A percentile compares a stretch with the other conserved stretches of the same genome.
Conservation (phyloP, 2,888 invertebrate species). For the Luffia ferchaultella region DNA sequence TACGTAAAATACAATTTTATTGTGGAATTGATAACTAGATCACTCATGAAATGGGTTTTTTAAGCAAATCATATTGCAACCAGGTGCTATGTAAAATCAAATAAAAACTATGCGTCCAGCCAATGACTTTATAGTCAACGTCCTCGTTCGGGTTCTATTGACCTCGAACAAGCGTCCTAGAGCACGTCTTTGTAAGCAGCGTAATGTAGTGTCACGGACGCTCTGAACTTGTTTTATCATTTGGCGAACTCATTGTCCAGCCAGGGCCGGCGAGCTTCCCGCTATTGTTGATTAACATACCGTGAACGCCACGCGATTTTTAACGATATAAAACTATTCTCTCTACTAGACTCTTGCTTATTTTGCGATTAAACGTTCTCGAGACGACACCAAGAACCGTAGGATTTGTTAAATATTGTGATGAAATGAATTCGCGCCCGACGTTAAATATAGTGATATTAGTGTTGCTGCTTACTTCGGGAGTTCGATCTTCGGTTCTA, state of each 20-base stretch:
- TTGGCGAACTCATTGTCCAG: conserved; percentile 40
- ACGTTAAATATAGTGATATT: conserved; percentile 27
- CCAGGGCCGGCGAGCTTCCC: conserved; percentile 49
- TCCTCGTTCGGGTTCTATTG: conserved; percentile 33
- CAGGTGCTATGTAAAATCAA: too few relatives aligned
- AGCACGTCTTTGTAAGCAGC: conserved; percentile 26
- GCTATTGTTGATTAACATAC: conserved; percentile 53
- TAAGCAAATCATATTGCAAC: too few relatives aligned
- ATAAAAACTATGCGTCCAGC: too few relatives aligned
- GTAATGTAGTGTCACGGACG: conserved; percentile 53
- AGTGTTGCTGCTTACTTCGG: conserved; percentile 29
- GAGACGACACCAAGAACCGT: conserved; percentile 23
- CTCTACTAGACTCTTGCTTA: conserved; percentile 30
- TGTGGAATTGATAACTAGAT: too few relatives aligned
- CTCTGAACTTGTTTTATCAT: conserved; percentile 21
- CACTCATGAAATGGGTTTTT: too few relatives aligned
- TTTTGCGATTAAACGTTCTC: conserved; percentile 26
- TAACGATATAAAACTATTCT: conserved; percentile 53
- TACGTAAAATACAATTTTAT: too few relatives aligned
- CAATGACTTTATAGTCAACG: too few relatives aligned
- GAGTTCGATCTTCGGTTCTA: conserved; percentile 35
- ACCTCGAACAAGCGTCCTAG: conserved; percentile 38
- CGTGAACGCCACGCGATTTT: conserved; percentile 52
- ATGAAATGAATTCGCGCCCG: conserved; percentile 42
- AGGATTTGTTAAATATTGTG: conserved; percentile 10